Conservation (phyloP, 64 coral and sea anemone genomes). For the Catalaphyllia jardinei region DNA sequence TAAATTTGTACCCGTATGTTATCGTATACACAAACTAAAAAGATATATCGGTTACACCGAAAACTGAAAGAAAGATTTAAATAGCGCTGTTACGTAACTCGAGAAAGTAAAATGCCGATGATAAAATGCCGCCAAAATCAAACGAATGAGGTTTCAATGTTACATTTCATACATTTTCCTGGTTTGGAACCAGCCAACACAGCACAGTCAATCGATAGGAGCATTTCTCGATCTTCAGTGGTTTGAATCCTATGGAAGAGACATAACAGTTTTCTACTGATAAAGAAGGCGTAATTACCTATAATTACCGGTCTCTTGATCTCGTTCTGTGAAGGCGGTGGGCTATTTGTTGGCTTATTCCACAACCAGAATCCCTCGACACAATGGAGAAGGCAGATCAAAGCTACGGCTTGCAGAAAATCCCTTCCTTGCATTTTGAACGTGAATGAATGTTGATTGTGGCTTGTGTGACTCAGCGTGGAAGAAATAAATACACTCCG, state of each 20-base stretch:
- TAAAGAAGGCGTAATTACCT: not conserved
- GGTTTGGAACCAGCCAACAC: too few species aligned
- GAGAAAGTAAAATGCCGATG: not conserved
- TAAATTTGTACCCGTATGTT: not conserved
- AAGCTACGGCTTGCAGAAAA: not conserved
- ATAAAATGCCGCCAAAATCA: too few species aligned
- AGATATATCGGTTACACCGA: not conserved
- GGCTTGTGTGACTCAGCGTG: not conserved
- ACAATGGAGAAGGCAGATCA: not conserved
- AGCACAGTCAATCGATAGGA: too few species aligned
- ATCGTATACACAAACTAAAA: not conserved
- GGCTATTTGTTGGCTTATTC: conserved; percentile 5
- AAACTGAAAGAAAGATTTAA: not conserved
- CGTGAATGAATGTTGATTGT: not conserved
- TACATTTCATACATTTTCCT: too few species aligned
- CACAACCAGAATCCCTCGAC: conserved; percentile 4
- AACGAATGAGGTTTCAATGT: too few species aligned
- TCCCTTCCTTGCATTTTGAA: not conserved
- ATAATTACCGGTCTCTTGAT: conserved; percentile 25
- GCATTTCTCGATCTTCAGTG: too few species aligned
- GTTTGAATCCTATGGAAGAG: too few species aligned
- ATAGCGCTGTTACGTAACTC: too few species aligned
- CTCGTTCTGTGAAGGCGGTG: not conserved
- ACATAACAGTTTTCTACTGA: not conserved
- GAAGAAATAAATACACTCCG: too few species aligned